Evolutionary conservation across 2,888 invertebrate genomes (phyloP).

Genomic region (Cryptus viduatorius): DNA sequence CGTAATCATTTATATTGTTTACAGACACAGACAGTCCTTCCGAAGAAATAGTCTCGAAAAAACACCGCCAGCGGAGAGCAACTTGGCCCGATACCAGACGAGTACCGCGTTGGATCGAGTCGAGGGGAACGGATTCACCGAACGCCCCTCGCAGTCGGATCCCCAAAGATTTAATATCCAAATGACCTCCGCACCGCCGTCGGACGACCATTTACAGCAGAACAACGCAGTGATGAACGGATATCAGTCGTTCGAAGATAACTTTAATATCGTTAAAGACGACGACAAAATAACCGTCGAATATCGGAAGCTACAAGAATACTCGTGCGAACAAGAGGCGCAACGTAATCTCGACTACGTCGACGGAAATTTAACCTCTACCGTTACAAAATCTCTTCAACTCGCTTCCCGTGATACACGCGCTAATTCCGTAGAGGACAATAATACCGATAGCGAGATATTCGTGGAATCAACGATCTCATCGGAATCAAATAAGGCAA

Average conservation of each 20-base stretch:
- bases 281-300: constrained; percentile 61
- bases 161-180: constrained; percentile 58
- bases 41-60: constrained; percentile 80
- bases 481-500: constrained; percentile 44
- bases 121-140: constrained; percentile 72
- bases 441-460: constrained; percentile 33
- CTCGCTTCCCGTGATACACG: constrained; percentile 19
- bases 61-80: constrained; percentile 77
- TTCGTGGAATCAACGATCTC: constrained; percentile 18
- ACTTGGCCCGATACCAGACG: constrained; percentile 81
- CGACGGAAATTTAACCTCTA: constrained; percentile 3
- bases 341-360: constrained; percentile 9
- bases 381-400: neutral
- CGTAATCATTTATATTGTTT: constrained; percentile 7
- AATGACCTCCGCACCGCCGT: constrained; percentile 26
- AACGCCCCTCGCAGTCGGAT: constrained; percentile 50
- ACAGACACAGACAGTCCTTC: constrained; percentile 79
- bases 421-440: constrained; percentile 65
- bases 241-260: constrained; percentile 61
- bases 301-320: constrained; percentile 57
- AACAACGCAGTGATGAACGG: constrained; percentile 15
- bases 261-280: constrained; percentile 52
- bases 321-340: constrained; percentile 32
- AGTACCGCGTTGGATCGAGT: constrained; percentile 80
- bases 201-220: constrained; percentile 19